Evolutionary conservation across 2,797 vertebrate genomes (phyloP).

Genomic region (Babyrousa celebensis): DNA sequence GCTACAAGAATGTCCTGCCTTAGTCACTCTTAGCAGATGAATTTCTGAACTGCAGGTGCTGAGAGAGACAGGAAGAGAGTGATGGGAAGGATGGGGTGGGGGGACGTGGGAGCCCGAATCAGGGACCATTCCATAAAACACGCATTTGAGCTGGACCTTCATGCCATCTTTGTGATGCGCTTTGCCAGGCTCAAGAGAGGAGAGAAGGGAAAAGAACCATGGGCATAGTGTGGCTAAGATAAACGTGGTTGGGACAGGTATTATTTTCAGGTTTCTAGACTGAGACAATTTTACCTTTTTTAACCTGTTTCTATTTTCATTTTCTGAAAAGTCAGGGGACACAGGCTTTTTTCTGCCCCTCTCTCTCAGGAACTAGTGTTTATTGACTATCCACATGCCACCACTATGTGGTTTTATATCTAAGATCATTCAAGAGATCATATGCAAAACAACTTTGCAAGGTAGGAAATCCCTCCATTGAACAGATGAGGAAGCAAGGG

Average conservation of each 20-base stretch:
- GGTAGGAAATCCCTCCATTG: background rate
- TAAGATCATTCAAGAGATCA: constrained; percentile 22
- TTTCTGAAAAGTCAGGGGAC: background rate
- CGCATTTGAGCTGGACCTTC: background rate
- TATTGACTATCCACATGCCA: background rate
- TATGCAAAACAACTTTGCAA: background rate
- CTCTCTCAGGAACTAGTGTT: constrained; percentile 15
- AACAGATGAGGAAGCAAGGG: background rate
- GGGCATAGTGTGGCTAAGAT: background rate
- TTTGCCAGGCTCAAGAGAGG: background rate
- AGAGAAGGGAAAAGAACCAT: background rate
- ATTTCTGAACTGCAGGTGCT: background rate
- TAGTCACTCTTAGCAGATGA: background rate
- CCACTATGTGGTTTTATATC: background rate
- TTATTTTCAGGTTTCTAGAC: background rate
- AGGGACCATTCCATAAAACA: background rate
- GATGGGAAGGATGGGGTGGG: background rate
- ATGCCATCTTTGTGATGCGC: background rate
- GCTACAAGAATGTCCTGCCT: background rate
- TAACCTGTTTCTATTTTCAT: constrained; percentile 18
- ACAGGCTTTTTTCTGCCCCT: background rate
- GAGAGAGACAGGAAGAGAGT: background rate
- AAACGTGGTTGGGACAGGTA: background rate
- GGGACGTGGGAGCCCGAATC: background rate
- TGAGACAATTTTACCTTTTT: constrained; percentile 30